Conservation (phyloP, 2,797 vertebrate genomes). For the Moxostoma hubbsi region DNA sequence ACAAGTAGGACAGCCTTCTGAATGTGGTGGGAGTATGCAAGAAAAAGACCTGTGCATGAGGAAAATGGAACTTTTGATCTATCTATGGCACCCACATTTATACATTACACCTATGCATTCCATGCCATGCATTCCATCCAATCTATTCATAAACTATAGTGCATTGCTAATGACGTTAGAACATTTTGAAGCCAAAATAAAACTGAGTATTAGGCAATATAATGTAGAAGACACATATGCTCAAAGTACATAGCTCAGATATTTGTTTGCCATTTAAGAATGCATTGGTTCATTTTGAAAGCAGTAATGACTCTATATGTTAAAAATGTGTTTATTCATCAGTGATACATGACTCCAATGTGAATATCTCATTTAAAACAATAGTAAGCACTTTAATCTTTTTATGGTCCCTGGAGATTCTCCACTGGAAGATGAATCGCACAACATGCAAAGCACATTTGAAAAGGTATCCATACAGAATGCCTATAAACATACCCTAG, state of each 20-base stretch:
- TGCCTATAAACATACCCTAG: neutral
- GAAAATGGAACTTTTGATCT: slow-evolving; percentile 35
- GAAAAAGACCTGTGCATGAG: neutral
- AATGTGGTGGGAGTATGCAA: slow-evolving; percentile 15
- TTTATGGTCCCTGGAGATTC: too few relatives aligned
- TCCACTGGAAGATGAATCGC: neutral
- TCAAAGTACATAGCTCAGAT: too few relatives aligned
- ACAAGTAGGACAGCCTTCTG: slow-evolving; percentile 24
- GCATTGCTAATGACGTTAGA: neutral
- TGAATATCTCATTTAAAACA: too few relatives aligned
- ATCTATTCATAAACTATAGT: neutral
- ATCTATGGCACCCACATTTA: neutral
- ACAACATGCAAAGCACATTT: neutral
- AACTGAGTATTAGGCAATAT: too few relatives aligned
- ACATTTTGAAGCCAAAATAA: neutral
- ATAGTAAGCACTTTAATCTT: too few relatives aligned
- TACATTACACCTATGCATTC: slow-evolving; percentile 6
- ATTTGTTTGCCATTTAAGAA: too few relatives aligned
- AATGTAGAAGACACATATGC: too few relatives aligned
- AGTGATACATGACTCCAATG: too few relatives aligned
- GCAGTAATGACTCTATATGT: too few relatives aligned
- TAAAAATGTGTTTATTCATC: too few relatives aligned
- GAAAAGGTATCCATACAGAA: neutral
- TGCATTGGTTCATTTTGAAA: too few relatives aligned
- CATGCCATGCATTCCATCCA: neutral